A percentile compares a stretch with the other conserved stretches of the same genome.
Evolutionary conservation across 2,113 vertebrate species (phyloP).

Genomic region (Echinops telfairi): DNA sequence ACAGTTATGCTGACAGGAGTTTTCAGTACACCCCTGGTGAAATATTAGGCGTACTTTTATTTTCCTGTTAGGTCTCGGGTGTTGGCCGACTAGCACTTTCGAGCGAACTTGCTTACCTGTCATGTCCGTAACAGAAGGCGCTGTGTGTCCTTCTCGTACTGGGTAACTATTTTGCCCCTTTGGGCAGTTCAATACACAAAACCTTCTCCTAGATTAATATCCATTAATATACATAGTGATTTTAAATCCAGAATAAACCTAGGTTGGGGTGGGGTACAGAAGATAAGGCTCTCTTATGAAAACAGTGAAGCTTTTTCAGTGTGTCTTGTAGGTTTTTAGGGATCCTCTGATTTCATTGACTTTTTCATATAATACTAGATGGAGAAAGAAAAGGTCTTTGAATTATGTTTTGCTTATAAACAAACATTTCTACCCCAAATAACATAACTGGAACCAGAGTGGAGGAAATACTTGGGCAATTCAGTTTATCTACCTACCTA

Average conservation of each 20-base stretch:
- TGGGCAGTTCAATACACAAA: slow-evolving; percentile 28
- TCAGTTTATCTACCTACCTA: background rate
- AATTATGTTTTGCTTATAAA: slow-evolving; percentile 50
- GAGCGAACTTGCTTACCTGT: slow-evolving; percentile 63
- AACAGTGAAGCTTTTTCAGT: slow-evolving; percentile 37
- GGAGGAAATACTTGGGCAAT: slow-evolving; percentile 34
- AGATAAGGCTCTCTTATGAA: slow-evolving; percentile 5
- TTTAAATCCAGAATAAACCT: slow-evolving; percentile 61
- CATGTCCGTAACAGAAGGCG: slow-evolving; percentile 42
- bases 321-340: slow-evolving; percentile 35
- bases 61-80: slow-evolving; percentile 63
- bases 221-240: slow-evolving; percentile 65
- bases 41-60: background rate
- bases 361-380: slow-evolving; percentile 28
- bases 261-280: background rate
- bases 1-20: background rate
- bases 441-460: slow-evolving; percentile 46
- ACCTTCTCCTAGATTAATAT: slow-evolving; percentile 74
- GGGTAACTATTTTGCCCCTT: slow-evolving; percentile 16
- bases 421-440: slow-evolving; percentile 31
- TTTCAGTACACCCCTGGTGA: slow-evolving; percentile 3
- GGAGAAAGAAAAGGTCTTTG: background rate
- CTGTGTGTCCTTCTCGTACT: slow-evolving; percentile 63
- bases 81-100: slow-evolving; percentile 57
- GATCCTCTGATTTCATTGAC: slow-evolving; percentile 38